Evolutionary conservation across 2,113 vertebrate genomes (phyloP), one percentile per base, ranked within the genome.

Genomic region (Aphyosemion australe): DNA sequence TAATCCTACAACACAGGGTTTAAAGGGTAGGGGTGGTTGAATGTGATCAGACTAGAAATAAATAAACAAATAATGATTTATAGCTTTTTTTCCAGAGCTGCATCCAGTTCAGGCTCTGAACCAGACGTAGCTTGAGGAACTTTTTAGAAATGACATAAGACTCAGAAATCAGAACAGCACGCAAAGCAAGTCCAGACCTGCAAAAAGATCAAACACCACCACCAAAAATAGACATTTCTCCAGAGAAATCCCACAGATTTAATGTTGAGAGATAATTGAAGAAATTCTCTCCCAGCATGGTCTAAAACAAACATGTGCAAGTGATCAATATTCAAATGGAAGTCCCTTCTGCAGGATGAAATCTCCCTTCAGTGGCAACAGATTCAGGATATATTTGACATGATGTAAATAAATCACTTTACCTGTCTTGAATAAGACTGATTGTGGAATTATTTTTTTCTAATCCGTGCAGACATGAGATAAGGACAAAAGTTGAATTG

Each of bases 171-270:
- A 80, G 67, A 83, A 85, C 62, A 75, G 74, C 77, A 65, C 74
- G 86, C 72, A 73, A 68, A 81, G 80, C 83, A 84, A 85, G 82
- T 79, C 63, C 41, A 54, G 83, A 77, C 79, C 67, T 84, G 87
- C 58, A 46, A 15, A 83, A 83, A n/a, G n/a, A n/a, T n/a, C n/a
- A n/a, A n/a, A n/a, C n/a, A n/a, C n/a, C n/a, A n/a, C n/a, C n/a
- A n/a, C n/a, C n/a, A n/a, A n/a, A n/a, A n/a, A n/a, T n/a, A n/a
- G n/a, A 53, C 15, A 11, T 26, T 50, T 56, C 18, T 32, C 32
- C 32, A 5, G 34, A 34, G 18, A 53, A 61, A 69, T 43, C 2
- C 20, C 16, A 19, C 16, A 60, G 11, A 39, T 18, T 32, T 52
- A 26, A 12, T 42, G 15, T 15, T 12, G 12, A 11, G 15, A 15